These are phyloP conservation scores for Sitophilus oryzae DNA, from an alignment of 1,140 invertebrate genomes.

Conservation along the genomic window DNA sequence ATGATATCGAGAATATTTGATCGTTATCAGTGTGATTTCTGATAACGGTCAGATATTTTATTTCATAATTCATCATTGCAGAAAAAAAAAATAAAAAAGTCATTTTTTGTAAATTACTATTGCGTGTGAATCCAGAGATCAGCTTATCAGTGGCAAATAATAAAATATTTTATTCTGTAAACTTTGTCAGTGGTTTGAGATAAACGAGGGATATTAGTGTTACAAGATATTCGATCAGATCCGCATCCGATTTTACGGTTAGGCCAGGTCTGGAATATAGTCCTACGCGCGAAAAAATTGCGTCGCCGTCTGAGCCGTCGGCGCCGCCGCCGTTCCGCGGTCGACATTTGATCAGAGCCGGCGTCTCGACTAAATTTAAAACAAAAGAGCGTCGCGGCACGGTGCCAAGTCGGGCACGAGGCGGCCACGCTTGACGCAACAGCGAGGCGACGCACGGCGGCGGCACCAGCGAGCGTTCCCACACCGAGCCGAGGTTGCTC, in stretches of 20 bases:
- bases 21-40: too few relatives aligned
- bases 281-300: too few relatives aligned
- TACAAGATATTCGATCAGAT: too few relatives aligned
- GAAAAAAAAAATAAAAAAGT: neutral
- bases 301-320: neutral
- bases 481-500: conserved; percentile 11
- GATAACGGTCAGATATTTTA: too few relatives aligned
- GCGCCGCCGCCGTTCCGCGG: conserved; percentile 1
- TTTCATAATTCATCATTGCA: neutral
- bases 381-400: conserved; percentile 26
- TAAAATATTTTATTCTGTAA: too few relatives aligned
- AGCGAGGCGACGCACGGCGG: too few relatives aligned
- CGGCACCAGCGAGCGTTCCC: too few relatives aligned
- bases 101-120: neutral
- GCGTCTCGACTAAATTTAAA: conserved; percentile 29
- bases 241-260: too few relatives aligned
- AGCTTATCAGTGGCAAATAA: neutral
- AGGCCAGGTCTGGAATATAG: neutral
- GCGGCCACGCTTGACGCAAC: conserved; percentile 26
- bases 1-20: too few relatives aligned
- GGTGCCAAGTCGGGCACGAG: conserved; percentile 29
- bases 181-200: too few relatives aligned
- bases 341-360: conserved; percentile 29
- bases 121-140: neutral
- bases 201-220: too few relatives aligned